phyloP scores from a whole-genome alignment of 2,113 vertebrate genomes.

The Globicephala melas region DNA sequence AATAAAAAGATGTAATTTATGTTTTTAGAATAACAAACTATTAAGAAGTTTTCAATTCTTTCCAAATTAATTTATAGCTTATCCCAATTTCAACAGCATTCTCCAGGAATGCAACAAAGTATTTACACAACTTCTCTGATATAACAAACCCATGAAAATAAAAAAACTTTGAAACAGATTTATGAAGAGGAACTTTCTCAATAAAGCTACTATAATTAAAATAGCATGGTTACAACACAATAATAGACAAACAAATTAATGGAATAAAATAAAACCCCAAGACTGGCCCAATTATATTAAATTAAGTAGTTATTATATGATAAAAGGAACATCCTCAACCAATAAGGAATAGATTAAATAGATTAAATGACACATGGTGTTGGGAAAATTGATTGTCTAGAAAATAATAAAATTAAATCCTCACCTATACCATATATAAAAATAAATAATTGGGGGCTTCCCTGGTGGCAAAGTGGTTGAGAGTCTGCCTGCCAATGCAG shows the following conservation, averaged over 20 bases:
- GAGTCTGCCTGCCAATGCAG: no score
- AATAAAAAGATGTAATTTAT: neutral
- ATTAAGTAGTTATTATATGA: neutral
- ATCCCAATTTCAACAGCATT: neutral
- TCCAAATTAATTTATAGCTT: conserved; percentile 24
- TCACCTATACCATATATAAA: neutral
- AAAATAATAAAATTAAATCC: neutral
- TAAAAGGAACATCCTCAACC: neutral
- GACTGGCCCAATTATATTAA: neutral
- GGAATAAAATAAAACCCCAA: neutral
- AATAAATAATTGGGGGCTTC: neutral
- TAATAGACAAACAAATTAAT: neutral
- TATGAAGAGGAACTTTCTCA: neutral
- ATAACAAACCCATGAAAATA: neutral
- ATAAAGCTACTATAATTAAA: neutral
- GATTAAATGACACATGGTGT: neutral
- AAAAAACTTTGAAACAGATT: neutral
- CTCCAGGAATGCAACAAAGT: neutral
- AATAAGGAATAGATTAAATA: neutral
- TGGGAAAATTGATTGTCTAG: neutral
- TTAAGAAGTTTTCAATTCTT: neutral
- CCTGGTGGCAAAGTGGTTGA: no score
- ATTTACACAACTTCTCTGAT: neutral
- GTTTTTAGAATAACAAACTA: neutral
- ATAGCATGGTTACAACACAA: neutral